A percentile compares a stretch with the other conserved stretches of the same genome.
These are phyloP conservation scores for Bombycilla garrulus DNA, from an alignment of 2,113 vertebrate species.

Conservation along the genomic window DNA sequence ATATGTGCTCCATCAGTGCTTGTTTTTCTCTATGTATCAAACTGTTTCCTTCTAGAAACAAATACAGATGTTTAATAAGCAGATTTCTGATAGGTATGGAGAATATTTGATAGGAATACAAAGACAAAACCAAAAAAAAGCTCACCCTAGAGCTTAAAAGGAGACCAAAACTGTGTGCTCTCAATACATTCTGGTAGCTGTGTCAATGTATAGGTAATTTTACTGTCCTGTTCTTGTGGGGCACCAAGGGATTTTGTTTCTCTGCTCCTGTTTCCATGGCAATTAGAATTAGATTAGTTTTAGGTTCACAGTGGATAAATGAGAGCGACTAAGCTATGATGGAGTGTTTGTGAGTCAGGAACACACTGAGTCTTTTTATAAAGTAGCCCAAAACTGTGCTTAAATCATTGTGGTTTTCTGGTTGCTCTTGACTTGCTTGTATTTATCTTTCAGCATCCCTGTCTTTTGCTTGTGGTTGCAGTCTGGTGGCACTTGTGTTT, in stretches of 20 bases:
- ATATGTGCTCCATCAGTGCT: background rate
- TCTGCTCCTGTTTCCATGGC: slow-evolving; percentile 86
- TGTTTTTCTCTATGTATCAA: background rate
- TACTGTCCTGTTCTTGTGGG: slow-evolving; percentile 48
- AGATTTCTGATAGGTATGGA: background rate
- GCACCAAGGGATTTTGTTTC: slow-evolving; percentile 76
- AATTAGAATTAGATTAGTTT: slow-evolving; percentile 76
- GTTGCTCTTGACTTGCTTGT: background rate
- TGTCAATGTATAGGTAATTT: slow-evolving; percentile 54
- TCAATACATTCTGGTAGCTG: slow-evolving; percentile 21
- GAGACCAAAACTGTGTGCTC: background rate
- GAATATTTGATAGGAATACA: background rate
- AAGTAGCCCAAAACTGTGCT: background rate
- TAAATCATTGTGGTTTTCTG: background rate
- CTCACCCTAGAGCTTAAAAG: slow-evolving; percentile 11
- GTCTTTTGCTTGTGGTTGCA: background rate
- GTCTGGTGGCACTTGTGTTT: background rate
- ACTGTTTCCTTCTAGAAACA: background rate
- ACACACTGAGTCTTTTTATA: background rate
- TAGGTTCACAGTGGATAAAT: slow-evolving; percentile 65
- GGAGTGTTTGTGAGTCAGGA: slow-evolving; percentile 9
- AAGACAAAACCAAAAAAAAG: background rate
- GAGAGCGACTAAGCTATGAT: slow-evolving; percentile 44
- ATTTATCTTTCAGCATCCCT: background rate
- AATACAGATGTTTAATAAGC: background rate